Percentiles rank a stretch among this genome's conserved stretches.
Evolutionary conservation across 2,888 invertebrate species (phyloP).

Genomic region (Nomada lathburiana): DNA sequence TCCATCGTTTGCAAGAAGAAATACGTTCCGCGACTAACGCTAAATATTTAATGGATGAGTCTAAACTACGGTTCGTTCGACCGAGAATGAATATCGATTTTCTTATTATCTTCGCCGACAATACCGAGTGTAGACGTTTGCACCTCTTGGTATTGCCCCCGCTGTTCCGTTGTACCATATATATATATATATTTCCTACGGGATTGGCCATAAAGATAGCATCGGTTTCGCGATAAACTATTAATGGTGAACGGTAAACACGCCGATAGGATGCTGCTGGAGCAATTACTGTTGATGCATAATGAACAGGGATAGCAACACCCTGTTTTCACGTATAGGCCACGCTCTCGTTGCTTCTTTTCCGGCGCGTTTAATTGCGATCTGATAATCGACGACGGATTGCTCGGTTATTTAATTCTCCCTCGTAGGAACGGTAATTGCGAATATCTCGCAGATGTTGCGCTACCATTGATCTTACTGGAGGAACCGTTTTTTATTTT

Average conservation of each 20-base stretch:
- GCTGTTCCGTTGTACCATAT: background rate
- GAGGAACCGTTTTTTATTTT: no score
- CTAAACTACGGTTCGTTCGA: background rate
- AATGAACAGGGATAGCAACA: slow-evolving; percentile 43
- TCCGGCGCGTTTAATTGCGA: slow-evolving; percentile 46
- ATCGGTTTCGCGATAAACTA: slow-evolving; percentile 45
- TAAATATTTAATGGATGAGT: no score
- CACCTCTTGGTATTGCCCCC: background rate
- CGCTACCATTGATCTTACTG: background rate
- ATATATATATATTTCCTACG: background rate
- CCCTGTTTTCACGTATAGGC: slow-evolving; percentile 27
- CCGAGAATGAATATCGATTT: slow-evolving; percentile 3
- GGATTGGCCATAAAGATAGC: slow-evolving; percentile 22
- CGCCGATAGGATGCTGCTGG: slow-evolving; percentile 26
- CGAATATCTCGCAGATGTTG: background rate
- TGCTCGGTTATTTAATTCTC: slow-evolving; percentile 45
- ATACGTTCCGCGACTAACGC: no score
- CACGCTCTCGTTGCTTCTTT: slow-evolving; percentile 20
- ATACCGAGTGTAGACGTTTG: background rate
- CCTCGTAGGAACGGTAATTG: background rate
- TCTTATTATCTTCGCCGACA: background rate
- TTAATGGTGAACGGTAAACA: slow-evolving; percentile 37
- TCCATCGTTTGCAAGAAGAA: background rate
- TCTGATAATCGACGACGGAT: slow-evolving; percentile 59
- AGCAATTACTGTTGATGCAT: slow-evolving; percentile 54